Evolutionary conservation across 2,113 vertebrate species (phyloP).

Genomic region (Rhegmatorhina hoffmannsi): DNA sequence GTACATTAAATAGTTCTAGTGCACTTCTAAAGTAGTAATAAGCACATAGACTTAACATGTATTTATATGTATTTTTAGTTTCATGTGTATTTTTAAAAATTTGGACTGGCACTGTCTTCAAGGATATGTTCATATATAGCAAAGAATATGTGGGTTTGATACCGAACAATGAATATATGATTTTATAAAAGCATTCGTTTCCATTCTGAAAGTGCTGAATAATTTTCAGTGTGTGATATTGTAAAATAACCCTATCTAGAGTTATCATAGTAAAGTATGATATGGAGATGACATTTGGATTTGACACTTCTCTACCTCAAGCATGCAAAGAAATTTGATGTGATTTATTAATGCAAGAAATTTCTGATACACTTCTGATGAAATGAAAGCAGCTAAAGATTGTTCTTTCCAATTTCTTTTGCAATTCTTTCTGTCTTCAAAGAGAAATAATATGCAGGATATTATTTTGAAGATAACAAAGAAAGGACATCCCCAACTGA

Average conservation of each 20-base stretch:
- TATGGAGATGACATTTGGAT: neutral
- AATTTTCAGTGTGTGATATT: neutral
- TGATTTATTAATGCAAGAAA: neutral
- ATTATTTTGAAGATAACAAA: neutral
- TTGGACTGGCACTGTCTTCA: neutral
- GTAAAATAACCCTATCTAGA: neutral
- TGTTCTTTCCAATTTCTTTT: neutral
- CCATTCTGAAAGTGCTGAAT: neutral
- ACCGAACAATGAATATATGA: neutral
- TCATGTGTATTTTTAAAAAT: neutral
- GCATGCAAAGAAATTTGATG: neutral
- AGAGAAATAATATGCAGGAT: neutral
- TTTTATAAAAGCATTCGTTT: neutral
- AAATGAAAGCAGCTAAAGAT: neutral
- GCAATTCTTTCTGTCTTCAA: neutral
- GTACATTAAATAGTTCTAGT: neutral
- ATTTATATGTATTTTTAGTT: neutral
- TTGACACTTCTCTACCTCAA: neutral
- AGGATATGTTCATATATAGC: neutral
- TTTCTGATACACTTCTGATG: neutral
- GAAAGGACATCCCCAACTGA: neutral
- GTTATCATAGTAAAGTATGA: neutral
- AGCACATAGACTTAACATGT: neutral
- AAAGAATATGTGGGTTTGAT: neutral
- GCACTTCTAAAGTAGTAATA: neutral